Evolutionary conservation across 2,113 vertebrate species (phyloP).

Genomic region (Gavia stellata): DNA sequence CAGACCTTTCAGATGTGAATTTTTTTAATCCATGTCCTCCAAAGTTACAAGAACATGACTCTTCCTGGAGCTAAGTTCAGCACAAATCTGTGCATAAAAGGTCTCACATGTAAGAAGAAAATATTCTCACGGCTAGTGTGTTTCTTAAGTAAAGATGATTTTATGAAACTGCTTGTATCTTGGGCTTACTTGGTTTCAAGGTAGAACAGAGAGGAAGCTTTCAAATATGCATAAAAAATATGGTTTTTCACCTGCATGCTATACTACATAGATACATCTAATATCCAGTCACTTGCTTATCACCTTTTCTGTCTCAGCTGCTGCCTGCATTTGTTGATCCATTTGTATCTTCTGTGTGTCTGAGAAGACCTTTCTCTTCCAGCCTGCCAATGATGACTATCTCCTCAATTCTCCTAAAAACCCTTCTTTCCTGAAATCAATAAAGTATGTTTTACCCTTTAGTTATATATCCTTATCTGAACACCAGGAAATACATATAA

Average conservation of each 20-base stretch:
- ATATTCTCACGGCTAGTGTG: rapidly evolving
- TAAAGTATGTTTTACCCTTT: neutral
- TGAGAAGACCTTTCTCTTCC: neutral
- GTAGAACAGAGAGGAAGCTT: neutral
- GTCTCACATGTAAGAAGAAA: neutral
- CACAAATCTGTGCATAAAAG: neutral
- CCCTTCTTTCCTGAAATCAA: neutral
- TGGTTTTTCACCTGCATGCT: neutral
- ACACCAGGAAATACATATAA: neutral
- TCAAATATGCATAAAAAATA: neutral
- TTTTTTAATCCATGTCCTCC: neutral
- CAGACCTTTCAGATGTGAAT: neutral
- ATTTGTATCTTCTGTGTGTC: neutral
- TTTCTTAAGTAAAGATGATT: neutral
- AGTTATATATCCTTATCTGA: neutral
- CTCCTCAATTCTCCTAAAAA: neutral
- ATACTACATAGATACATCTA: rapidly evolving
- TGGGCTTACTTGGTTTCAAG: neutral
- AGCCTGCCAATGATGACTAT: neutral
- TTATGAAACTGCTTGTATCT: neutral
- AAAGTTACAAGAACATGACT: neutral
- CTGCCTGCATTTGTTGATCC: neutral
- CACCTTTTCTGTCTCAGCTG: neutral
- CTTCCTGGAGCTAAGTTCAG: neutral
- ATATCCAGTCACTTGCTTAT: neutral